Evolutionary conservation across 2,888 invertebrate genomes (phyloP), one percentile per base, ranked within the genome.

Genomic region (Mythimna loreyi): DNA sequence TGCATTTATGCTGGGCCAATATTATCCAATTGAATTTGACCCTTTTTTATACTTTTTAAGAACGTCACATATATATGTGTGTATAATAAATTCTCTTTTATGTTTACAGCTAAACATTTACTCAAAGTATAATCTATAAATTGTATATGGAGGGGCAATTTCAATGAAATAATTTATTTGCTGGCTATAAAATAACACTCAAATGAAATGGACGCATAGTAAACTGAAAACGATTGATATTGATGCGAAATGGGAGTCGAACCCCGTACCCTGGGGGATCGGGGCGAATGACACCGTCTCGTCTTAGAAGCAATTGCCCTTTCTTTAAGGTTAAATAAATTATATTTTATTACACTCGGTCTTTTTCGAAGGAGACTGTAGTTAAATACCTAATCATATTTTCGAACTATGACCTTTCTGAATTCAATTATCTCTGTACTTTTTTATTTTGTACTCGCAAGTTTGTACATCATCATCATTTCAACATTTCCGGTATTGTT

Each of bases 191-290:
- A 72, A 72, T 59, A 55, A 13, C 40, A 58, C 57, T 53, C 8
- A 74, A 74, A 40, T 58, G 2, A 47, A 72, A 66, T 74, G 40
- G 16, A 21, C 23, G 56, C 23, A 47, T 47, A 74, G 30, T 25
- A 47, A 57, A 72, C 52, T 74, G 66, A 52, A 72, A 55, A 25
- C 52, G 52, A 74, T 58, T 72, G 45, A 58, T 47, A 66, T 67
- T 52, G 57, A 74, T 66, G 67, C n/a, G 74, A 30, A 13, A 21
- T 60, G 56, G 69, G 68, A 47, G 40, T 68, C 60, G 40, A 75
- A 68, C 30, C 30, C 4, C 0, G 25, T 40, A 40, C 30, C 40
- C 69, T 5, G 36, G 28, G 40, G 30, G 60, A 6, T n/a, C 1
- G 57, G 21, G 60, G 61, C 23, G 45, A 69, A 60, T 57, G 60